Conservation (phyloP, 1,140 invertebrate genomes). For the Dolichoris vasculosae region DNA sequence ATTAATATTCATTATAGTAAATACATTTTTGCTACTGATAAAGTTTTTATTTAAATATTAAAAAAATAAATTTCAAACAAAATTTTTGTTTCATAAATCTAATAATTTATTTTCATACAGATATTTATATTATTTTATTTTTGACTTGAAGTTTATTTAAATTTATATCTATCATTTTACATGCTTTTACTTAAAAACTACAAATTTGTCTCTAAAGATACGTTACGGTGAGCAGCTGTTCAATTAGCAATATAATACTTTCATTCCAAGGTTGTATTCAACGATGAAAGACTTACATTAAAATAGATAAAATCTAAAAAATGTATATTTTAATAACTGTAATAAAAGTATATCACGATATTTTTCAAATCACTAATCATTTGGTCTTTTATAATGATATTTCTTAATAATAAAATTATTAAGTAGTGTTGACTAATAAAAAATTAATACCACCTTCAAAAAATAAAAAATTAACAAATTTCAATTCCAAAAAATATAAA, state of each 20-base stretch:
- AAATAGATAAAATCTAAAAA: slow-evolving; percentile 3
- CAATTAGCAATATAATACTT: slow-evolving; percentile 34
- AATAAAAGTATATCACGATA: not conserved
- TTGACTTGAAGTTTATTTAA: not conserved
- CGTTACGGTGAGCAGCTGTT: slow-evolving; percentile 31
- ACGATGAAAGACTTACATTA: not conserved
- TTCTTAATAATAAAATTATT: too few species aligned
- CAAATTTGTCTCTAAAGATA: slow-evolving; percentile 34
- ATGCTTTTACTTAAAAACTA: slow-evolving; percentile 9
- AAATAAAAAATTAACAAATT: too few species aligned
- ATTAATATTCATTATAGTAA: too few species aligned
- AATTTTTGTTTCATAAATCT: not conserved
- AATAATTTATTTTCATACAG: not conserved
- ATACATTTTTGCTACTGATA: too few species aligned
- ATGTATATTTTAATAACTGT: not conserved
- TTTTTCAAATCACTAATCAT: not conserved
- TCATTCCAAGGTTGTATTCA: not conserved
- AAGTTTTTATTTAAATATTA: not conserved
- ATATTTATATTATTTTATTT: slow-evolving; percentile 1
- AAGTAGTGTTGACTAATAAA: too few species aligned
- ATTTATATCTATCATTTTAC: slow-evolving; percentile 32
- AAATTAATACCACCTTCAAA: too few species aligned
- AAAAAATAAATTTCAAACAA: not conserved
- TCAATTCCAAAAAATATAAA: too few species aligned
- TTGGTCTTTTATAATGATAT: not conserved